Evolutionary conservation across 2,113 vertebrate genomes (phyloP).

Genomic region (Chaetura pelagica): DNA sequence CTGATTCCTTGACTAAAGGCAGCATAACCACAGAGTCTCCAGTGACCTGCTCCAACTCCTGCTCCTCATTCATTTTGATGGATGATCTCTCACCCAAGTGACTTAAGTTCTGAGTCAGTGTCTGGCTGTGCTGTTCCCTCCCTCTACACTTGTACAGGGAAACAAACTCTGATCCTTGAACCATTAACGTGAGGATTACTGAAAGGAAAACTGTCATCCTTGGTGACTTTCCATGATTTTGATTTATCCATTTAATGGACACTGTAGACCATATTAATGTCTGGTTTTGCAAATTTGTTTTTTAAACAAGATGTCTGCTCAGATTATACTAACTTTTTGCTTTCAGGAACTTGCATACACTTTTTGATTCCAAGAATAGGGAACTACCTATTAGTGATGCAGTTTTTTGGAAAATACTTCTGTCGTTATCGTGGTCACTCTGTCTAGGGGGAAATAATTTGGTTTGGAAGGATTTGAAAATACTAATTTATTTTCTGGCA

Average conservation of each 20-base stretch:
- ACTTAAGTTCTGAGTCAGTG: slow-evolving; percentile 70
- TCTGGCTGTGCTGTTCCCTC: slow-evolving; percentile 66
- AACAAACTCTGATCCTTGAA: slow-evolving; percentile 69
- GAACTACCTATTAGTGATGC: slow-evolving; percentile 55
- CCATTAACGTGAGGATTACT: slow-evolving; percentile 58
- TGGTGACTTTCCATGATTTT: slow-evolving; percentile 65
- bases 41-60: slow-evolving; percentile 85
- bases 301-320: slow-evolving; percentile 61
- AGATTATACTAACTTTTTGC: slow-evolving; percentile 60
- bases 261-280: slow-evolving; percentile 56
- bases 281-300: slow-evolving; percentile 66
- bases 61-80: slow-evolving; percentile 83
- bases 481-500: slow-evolving; percentile 63
- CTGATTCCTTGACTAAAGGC: slow-evolving; percentile 90
- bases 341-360: slow-evolving; percentile 53
- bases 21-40: slow-evolving; percentile 88
- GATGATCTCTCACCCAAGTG: slow-evolving; percentile 94
- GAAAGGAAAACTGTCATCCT: slow-evolving; percentile 50
- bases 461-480: slow-evolving; percentile 67
- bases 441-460: slow-evolving; percentile 51
- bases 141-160: slow-evolving; percentile 56
- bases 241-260: slow-evolving; percentile 56
- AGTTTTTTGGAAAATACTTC: slow-evolving; percentile 50
- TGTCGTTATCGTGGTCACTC: slow-evolving; percentile 50
- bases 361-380: slow-evolving; percentile 56